Evolutionary conservation across 2,797 vertebrate genomes (phyloP).

Genomic region (Poeciliopsis paucimaculata): DNA sequence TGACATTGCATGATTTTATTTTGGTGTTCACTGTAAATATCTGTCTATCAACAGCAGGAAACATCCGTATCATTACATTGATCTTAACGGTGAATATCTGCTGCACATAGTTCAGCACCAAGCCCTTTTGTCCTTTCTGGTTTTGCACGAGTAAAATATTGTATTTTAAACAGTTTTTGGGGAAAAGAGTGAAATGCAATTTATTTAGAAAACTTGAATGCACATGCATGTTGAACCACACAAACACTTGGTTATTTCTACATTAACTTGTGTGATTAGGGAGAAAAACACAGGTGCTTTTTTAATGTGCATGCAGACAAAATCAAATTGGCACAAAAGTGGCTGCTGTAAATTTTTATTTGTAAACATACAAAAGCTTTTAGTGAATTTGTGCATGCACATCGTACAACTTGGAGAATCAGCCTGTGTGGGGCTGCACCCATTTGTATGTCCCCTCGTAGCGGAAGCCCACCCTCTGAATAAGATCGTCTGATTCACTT

Average conservation of each 20-base stretch:
- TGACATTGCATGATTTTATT: neutral
- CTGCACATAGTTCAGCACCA: neutral
- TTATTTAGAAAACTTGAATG: neutral
- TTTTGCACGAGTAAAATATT: neutral
- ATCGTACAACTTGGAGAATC: conserved; percentile 26
- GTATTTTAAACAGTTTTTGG: neutral
- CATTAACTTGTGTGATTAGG: conserved; percentile 22
- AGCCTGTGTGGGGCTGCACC: conserved; percentile 85
- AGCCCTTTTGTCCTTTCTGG: neutral
- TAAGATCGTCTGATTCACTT: conserved; percentile 84
- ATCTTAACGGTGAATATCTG: neutral
- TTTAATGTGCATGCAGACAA: conserved; percentile 40
- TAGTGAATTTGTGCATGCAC: neutral
- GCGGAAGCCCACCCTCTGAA: conserved; percentile 88
- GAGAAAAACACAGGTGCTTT: neutral
- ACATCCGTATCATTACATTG: neutral
- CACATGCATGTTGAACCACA: conserved; percentile 20
- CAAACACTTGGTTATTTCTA: neutral
- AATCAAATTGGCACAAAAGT: conserved; percentile 32
- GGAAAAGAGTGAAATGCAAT: neutral
- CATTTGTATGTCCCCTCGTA: conserved; percentile 94
- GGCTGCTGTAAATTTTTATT: conserved; percentile 37
- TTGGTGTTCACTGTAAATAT: conserved; percentile 33
- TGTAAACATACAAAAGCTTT: conserved; percentile 31
- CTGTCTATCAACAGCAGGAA: conserved; percentile 13